Evolutionary conservation across 2,888 invertebrate genomes (phyloP), one percentile per base, ranked within the genome.

Genomic region (Nomada fabriciana): DNA sequence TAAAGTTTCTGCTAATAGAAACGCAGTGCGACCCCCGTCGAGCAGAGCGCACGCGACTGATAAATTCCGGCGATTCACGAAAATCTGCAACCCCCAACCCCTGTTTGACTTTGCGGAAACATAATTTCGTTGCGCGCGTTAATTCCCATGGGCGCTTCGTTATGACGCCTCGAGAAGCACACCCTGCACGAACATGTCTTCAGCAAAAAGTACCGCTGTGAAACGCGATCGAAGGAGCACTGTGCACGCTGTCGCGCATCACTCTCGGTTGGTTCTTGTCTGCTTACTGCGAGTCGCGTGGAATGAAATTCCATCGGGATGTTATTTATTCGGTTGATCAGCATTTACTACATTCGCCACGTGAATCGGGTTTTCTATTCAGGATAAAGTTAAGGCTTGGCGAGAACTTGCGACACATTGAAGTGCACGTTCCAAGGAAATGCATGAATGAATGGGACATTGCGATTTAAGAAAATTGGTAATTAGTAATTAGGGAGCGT

Each of bases 71-170:
- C 57, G 18, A 15, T 15, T 13, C 36, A n/a, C 18, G 18, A 10
- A 47, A 64, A n/a, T n/a, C 36, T 15, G 10, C 23, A 15, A 3
- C n/a, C 36, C 36, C 60, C 18, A 10, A 15, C 43, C 7, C 7
- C 11, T 15, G 43, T 73, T 59, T 50, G 67, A 57, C 57, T 50
- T 67, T 29, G 50, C 0, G 15, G 57, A 50, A 59, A 74, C 36
- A 18, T 52, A 52, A 71, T 71, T 71, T 53, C 13, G 18, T 43
- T 42, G 23, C 57, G 23, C 57, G 67, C 36, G 57, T 65, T 29
- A 20, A 42, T 72, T 43, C 9, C 15, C 43, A 10, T 5, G 5
- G n/a, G 55, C 55, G 23, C 13, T 68, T 55, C 68, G 11, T 68
- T 68, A 55, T 55, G 23, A 0, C 53, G 36, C 20, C 52, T 10